Percentiles rank a stretch among this genome's conserved stretches.
Conservation (phyloP, 2,797 vertebrate species). For the Oreortyx pictus region DNA sequence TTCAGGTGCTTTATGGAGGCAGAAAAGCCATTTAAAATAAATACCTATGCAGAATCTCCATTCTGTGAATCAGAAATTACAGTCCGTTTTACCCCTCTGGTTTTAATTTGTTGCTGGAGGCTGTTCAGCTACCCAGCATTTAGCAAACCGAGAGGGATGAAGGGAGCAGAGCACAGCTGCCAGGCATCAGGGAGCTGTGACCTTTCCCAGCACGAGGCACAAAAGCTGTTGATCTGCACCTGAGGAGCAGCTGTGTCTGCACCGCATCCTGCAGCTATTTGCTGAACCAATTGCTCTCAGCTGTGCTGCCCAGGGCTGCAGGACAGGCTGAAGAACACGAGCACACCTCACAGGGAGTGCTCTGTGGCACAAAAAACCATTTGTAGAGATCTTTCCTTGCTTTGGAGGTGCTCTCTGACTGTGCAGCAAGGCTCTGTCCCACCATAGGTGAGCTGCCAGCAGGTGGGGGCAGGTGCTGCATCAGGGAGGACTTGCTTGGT, state of each 20-base stretch:
- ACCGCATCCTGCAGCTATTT: background rate
- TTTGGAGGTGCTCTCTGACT: rapidly evolving
- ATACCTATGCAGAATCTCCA: background rate
- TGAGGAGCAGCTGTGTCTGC: background rate
- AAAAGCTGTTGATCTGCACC: background rate
- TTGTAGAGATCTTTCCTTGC: rapidly evolving
- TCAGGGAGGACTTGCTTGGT: background rate
- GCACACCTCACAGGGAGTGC: rapidly evolving
- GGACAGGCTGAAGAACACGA: rapidly evolving
- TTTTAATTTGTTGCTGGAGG: conserved; percentile 37
- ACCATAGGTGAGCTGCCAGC: rapidly evolving
- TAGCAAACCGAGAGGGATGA: background rate
- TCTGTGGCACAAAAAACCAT: rapidly evolving
- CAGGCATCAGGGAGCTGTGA: conserved; percentile 9
- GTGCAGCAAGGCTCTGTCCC: background rate
- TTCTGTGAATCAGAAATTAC: background rate
- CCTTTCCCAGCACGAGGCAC: background rate
- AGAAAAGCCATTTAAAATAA: background rate
- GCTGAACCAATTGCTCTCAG: background rate
- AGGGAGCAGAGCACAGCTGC: background rate
- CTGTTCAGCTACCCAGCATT: conserved; percentile 28
- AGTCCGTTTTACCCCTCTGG: conserved; percentile 8
- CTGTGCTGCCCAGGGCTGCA: background rate
- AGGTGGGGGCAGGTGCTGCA: rapidly evolving
- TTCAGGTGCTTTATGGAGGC: background rate